phyloP scores from a whole-genome alignment of 2,113 vertebrate species.

The Notothenia rossii region DNA sequence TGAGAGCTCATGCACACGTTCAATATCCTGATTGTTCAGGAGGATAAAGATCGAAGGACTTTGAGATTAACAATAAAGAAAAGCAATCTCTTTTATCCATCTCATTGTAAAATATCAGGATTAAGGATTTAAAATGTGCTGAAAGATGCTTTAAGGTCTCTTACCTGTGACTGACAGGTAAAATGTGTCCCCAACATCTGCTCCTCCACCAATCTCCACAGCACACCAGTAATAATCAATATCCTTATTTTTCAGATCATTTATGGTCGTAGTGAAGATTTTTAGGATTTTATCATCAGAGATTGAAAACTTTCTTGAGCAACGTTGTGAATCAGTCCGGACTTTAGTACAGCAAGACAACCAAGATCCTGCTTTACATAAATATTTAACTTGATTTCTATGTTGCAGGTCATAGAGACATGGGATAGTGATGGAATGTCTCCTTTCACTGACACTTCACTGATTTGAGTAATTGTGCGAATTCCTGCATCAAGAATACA shows the following conservation, averaged over 20 bases:
- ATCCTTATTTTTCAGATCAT: accelerated
- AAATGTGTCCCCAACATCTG: background rate
- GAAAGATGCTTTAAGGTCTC: background rate
- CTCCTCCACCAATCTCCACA: background rate
- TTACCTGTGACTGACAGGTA: constrained; percentile 5
- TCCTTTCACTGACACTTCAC: constrained; percentile 33
- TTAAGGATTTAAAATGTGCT: background rate
- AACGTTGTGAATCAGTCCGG: background rate
- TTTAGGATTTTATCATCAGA: constrained; percentile 40
- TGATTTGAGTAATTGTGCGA: constrained; percentile 30
- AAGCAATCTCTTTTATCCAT: no score
- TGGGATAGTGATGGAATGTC: constrained; percentile 50
- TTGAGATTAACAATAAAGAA: no score
- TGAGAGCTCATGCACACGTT: no score
- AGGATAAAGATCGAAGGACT: no score
- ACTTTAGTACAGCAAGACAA: accelerated
- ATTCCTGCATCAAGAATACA: constrained; percentile 39
- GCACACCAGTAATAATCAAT: constrained; percentile 46
- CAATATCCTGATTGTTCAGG: no score
- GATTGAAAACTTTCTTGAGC: constrained; percentile 39
- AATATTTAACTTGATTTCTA: constrained; percentile 32
- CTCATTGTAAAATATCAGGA: background rate
- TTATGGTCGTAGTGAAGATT: constrained; percentile 57
- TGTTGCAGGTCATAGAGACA: constrained; percentile 45
- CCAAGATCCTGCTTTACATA: constrained; percentile 34